Conservation (phyloP, 2,888 invertebrate species). For the Orthosia incerta region DNA sequence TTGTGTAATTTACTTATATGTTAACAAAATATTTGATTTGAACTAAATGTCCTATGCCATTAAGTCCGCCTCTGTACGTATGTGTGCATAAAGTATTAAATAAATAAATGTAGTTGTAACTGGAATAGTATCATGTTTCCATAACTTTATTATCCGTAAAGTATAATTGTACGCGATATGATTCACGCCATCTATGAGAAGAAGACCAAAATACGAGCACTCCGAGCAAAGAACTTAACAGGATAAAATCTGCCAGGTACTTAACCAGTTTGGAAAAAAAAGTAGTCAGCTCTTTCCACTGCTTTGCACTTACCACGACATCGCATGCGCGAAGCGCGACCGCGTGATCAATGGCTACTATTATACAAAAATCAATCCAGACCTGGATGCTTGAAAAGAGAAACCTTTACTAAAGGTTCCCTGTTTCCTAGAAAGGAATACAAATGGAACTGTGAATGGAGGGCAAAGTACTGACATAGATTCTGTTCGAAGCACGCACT, state of each 20-base stretch:
- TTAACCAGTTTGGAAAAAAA: constrained; percentile 23
- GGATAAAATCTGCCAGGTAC: constrained; percentile 9
- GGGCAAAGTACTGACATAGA: background rate
- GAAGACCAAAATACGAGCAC: background rate
- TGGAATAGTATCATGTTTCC: background rate
- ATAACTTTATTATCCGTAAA: background rate
- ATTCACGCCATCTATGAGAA: constrained; percentile 25
- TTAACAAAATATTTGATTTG: too few species aligned
- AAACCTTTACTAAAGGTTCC: background rate
- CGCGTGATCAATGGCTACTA: constrained; percentile 47
- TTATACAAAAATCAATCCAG: constrained; percentile 44
- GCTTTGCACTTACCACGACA: constrained; percentile 30
- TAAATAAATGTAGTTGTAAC: too few species aligned
- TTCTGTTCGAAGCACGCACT: background rate
- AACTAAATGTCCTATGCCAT: too few species aligned
- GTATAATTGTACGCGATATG: background rate
- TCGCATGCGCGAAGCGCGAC: constrained; percentile 51
- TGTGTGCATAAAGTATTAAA: too few species aligned
- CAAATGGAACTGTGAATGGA: background rate
- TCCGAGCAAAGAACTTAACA: background rate
- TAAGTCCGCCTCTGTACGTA: too few species aligned
- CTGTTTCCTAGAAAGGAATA: background rate
- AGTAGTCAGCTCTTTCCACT: constrained; percentile 8
- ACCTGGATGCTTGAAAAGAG: constrained; percentile 5
- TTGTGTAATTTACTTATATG: too few species aligned